Base-by-base conservation (phyloP, 2,797 vertebrate genomes). In the Gymnothorax javanicus region DNA sequence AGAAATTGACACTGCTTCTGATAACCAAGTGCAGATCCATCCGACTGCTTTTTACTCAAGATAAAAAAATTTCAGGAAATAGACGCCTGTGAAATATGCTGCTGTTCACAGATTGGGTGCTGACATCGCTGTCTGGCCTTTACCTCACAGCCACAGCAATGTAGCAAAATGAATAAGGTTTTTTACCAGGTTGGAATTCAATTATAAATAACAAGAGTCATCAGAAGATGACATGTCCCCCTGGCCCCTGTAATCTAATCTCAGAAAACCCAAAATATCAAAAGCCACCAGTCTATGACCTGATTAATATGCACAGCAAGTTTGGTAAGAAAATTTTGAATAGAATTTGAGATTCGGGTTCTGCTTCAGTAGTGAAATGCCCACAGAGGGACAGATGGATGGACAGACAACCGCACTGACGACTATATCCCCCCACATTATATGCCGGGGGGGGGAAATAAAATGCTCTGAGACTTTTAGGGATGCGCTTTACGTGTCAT, bases 41-140 rank as follows among this genome's bases (percentile, higher is more conserved):
- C 60, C 0, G 60, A 62, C 60, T 13, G 64, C 8, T 67, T 59
- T 67, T 67, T 20, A 13, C 6, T 79, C 13, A 79, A 7, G 75
- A 54, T 54, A 86, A 43, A 43, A 43, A 82, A 79, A 33, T 25
- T 81, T 64, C 23, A 60, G 71, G 71, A 84, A 87, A 84, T 56
- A 0, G 75, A 43, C 79, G 71, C 52, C 8, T 33, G 75, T 20
- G 43, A 79, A 79, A 79, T 52, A 79, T 23, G 17, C 43, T 54
- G 75, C 15, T 79, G 33, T 79, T 52, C 75, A 79, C 33, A 79
- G 75, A 52, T 52, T 50, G 75, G 9, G 11, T 79, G 23, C 20
- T 79, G 75, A 79, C 75, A 79, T 52, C 13, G 71, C 71, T 73
- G 71, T 73, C 71, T 43, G 43, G 15, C 7, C 12, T 50, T 13